Evolutionary conservation across 2,113 vertebrate species (phyloP), one percentile per base, ranked within the genome.

Genomic region (Osmerus mordax): DNA sequence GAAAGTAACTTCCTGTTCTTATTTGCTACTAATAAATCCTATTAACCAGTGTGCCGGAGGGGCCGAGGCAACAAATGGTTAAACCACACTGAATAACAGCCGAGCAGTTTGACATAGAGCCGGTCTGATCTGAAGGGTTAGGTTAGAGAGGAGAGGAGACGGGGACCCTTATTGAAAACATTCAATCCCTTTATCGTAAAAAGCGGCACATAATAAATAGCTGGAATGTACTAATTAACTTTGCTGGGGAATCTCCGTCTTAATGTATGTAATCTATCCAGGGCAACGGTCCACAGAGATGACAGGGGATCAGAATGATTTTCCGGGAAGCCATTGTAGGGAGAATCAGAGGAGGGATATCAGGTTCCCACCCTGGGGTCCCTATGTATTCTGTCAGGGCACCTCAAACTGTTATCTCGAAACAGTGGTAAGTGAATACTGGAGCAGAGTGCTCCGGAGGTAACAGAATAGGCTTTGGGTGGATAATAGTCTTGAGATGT

Each of bases 321-420:
- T 75, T 6, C 70, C 23, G 5, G 71, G 79, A 52, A 62, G 55
- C 54, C 72, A 64, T 68, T 62, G 8, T 21, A 68, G 64, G 28
- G 72, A 64, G 71, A 81, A 69, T 55, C 66, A 73, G 71, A 58
- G 29, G 78, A 74, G 74, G 4, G 67, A 73, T 81, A 84, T 85
- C 76, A 66, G 81, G 83, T 88, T 83, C 66, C 81, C 61, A 59
- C 75, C 80, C 83, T 32, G 72, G 78, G 76, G 77, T 84, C 69
- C 0, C 19, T 51, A 18, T 76, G 70, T 41, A 32, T 78, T 73
- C 55, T 72, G 66, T 73, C 66, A 71, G 55, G 70, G 59, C 74
- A 23, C 61, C 51, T 47, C 51, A 70, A 28, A 36, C 72, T 78
- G 71, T 72, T 81, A 81, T 86, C 80, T 85, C 60, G 81, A 74